These are phyloP conservation scores for Acleris holmiana DNA, from an alignment of 2,888 invertebrate genomes.

Conservation along the genomic window DNA sequence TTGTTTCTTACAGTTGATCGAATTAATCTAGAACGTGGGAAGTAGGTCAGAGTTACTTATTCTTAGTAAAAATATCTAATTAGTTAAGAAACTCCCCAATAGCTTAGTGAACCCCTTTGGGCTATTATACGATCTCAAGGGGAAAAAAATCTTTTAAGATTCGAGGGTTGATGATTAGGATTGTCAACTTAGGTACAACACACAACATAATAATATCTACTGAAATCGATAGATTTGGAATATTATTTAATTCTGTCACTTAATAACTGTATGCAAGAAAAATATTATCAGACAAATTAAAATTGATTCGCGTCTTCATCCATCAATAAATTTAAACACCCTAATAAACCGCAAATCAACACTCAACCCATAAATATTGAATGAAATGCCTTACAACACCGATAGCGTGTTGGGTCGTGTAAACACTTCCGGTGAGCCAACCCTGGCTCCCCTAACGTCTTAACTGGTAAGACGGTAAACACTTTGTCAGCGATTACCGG, in stretches of 20 bases:
- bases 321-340: no score
- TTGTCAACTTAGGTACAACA: slow-evolving; percentile 19
- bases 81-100: not conserved
- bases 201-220: no score
- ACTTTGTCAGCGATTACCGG: slow-evolving; percentile 28
- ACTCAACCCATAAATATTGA: not conserved
- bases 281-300: no score
- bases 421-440: slow-evolving; percentile 7
- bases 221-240: no score
- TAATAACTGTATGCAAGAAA: no score
- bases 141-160: slow-evolving; percentile 45
- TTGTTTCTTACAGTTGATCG: no score
- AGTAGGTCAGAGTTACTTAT: not conserved
- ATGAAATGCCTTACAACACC: not conserved
- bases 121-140: slow-evolving; percentile 30
- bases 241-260: no score
- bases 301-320: no score
- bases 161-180: slow-evolving; percentile 22
- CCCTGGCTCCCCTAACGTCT: slow-evolving; percentile 36
- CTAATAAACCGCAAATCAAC: not conserved
- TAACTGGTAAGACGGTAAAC: slow-evolving; percentile 28
- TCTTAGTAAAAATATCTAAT: not conserved
- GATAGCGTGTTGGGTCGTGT: slow-evolving; percentile 1
- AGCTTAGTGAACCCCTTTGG: slow-evolving; percentile 6
- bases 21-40: not conserved